Conservation (phyloP, 2,888 invertebrate species). For the Orchestes rusci region DNA sequence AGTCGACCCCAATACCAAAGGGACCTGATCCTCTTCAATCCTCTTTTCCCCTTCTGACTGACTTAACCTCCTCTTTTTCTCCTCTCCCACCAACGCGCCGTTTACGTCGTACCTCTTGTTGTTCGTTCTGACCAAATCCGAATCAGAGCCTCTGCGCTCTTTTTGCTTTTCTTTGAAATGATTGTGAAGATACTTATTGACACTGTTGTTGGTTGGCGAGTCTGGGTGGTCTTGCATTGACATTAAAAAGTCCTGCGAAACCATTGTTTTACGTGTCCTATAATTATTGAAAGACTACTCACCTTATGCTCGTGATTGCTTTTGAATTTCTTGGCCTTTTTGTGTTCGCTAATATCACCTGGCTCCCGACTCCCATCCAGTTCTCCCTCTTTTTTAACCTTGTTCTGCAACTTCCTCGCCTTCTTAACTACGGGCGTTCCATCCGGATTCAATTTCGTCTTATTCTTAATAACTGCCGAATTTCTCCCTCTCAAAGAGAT, state of each 20-base stretch:
- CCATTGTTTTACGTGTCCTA: background rate
- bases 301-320: slow-evolving; percentile 35
- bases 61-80: slow-evolving; percentile 57
- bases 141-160: slow-evolving; percentile 49
- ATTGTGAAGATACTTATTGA: slow-evolving; percentile 35
- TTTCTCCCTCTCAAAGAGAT: slow-evolving; percentile 80
- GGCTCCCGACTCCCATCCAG: slow-evolving; percentile 3
- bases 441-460: slow-evolving; percentile 44
- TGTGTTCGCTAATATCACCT: slow-evolving; percentile 25
- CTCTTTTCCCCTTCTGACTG: slow-evolving; percentile 42
- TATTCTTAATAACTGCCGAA: slow-evolving; percentile 76
- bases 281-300: no score
- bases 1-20: slow-evolving; percentile 54
- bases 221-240: slow-evolving; percentile 27
- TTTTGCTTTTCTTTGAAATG: slow-evolving; percentile 41
- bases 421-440: slow-evolving; percentile 36
- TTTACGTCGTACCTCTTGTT: slow-evolving; percentile 48
- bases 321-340: slow-evolving; percentile 38
- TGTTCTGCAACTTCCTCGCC: slow-evolving; percentile 17
- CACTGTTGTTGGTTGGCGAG: slow-evolving; percentile 24
- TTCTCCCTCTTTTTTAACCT: slow-evolving; percentile 17
- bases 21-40: slow-evolving; percentile 31
- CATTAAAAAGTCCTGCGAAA: slow-evolving; percentile 27
- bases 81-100: slow-evolving; percentile 54
- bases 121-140: slow-evolving; percentile 40